phyloP scores from a whole-genome alignment of 2,113 vertebrate species.

The Genyomyrus donnyi region DNA sequence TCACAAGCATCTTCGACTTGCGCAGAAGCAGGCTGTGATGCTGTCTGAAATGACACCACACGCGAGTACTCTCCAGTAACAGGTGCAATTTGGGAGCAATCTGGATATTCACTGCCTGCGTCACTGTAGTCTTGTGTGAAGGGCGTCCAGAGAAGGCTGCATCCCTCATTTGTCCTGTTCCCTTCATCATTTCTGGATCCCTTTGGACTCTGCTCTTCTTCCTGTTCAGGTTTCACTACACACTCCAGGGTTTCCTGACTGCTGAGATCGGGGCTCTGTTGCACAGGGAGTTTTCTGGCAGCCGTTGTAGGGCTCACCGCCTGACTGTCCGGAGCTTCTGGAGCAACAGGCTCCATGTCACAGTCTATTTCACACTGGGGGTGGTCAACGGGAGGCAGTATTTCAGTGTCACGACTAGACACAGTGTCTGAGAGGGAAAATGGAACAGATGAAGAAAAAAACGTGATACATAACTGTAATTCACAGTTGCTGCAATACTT shows the following conservation, averaged over 20 bases:
- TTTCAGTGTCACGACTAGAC: background rate
- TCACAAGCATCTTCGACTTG: constrained; percentile 12
- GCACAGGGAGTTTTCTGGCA: background rate
- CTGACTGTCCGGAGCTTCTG: background rate
- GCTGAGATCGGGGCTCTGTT: background rate
- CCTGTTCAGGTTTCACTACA: constrained; percentile 17
- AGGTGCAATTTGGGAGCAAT: background rate
- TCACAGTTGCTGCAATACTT: background rate
- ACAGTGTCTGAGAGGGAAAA: background rate
- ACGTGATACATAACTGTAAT: background rate
- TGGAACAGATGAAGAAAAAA: background rate
- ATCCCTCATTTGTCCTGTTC: background rate
- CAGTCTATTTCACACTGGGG: background rate
- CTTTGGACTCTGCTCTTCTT: background rate
- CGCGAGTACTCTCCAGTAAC: constrained; percentile 22
- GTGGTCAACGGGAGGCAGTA: background rate
- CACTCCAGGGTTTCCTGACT: background rate
- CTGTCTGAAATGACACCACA: constrained; percentile 4
- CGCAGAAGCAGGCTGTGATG: constrained; percentile 10
- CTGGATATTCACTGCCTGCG: constrained; percentile 17
- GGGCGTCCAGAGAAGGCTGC: background rate
- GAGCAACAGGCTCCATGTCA: background rate
- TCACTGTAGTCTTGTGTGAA: constrained; percentile 13
- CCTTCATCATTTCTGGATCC: background rate
- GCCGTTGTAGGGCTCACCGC: background rate